Conservation (phyloP, 2,888 invertebrate genomes). For the Campoplex nolae region DNA sequence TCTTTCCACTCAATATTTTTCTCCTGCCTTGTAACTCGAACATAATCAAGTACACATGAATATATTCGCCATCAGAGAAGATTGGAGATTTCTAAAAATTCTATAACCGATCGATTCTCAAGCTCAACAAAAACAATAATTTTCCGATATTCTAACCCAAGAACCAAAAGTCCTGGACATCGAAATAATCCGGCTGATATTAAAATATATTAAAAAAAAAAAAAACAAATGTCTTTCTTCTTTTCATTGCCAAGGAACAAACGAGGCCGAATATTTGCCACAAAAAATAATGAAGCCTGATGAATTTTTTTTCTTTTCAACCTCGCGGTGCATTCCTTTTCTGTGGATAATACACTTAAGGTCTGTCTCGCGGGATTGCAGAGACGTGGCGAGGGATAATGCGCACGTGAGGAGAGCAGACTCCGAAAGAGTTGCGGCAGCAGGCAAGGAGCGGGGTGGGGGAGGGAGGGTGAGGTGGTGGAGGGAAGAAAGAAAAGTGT, state of each 20-base stretch:
- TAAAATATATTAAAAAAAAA: too few relatives aligned
- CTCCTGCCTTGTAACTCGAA: constrained; percentile 30
- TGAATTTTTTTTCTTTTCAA: constrained; percentile 1
- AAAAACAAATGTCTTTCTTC: not conserved
- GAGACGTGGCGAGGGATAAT: constrained; percentile 44
- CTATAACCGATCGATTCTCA: constrained; percentile 57
- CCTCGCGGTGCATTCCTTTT: constrained; percentile 58
- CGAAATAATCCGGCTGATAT: not conserved
- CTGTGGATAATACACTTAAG: constrained; percentile 59
- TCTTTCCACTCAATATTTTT: not conserved
- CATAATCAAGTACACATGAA: not conserved
- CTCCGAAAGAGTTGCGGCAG: constrained; percentile 22
- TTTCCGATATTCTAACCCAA: not conserved
- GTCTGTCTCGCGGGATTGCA: constrained; percentile 41
- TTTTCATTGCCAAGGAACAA: constrained; percentile 1
- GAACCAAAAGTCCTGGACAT: not conserved
- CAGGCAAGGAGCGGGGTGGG: not conserved
- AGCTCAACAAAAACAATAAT: constrained; percentile 11
- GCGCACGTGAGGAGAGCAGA: constrained; percentile 58
- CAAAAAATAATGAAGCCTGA: not conserved
- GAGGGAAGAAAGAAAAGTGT: constrained; percentile 35
- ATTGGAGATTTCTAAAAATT: constrained; percentile 60
- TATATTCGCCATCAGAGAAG: constrained; percentile 19
- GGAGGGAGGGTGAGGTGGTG: not conserved
- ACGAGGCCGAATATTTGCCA: not conserved